Conservation (phyloP, 2,113 vertebrate genomes). For the Actenoides hombroni region DNA sequence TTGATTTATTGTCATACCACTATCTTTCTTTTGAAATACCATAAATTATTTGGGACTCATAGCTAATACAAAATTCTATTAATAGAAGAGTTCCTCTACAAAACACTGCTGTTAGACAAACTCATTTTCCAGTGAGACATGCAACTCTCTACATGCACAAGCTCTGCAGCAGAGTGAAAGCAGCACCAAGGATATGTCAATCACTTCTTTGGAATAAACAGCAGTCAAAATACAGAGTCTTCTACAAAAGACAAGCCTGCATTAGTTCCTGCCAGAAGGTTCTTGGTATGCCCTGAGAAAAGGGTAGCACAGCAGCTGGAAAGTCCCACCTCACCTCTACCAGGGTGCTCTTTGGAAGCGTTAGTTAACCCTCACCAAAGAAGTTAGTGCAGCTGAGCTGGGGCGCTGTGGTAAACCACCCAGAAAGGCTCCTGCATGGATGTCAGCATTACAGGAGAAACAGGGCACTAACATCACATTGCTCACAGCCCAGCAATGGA, state of each 20-base stretch:
- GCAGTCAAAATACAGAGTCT: neutral
- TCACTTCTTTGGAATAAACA: neutral
- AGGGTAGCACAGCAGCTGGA: neutral
- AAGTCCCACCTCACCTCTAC: neutral
- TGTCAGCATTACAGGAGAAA: neutral
- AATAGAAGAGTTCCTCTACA: neutral
- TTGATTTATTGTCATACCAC: neutral
- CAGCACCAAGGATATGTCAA: neutral
- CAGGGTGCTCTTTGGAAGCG: neutral
- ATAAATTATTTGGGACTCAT: neutral
- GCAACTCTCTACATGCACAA: conserved; percentile 44
- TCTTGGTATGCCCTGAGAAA: neutral
- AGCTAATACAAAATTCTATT: neutral
- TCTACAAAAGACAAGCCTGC: neutral
- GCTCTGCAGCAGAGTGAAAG: neutral
- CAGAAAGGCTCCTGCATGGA: neutral
- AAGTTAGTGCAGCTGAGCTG: neutral
- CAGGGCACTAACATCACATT: neutral
- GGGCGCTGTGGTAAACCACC: neutral
- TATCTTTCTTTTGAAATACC: neutral
- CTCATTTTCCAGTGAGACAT: conserved; percentile 10
- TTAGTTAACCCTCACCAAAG: neutral
- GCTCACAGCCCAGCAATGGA: neutral
- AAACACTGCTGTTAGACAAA: conserved; percentile 19
- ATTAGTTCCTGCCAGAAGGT: neutral